Evolutionary conservation across 1,140 invertebrate species (phyloP).

Genomic region (Diuraphis noxia): DNA sequence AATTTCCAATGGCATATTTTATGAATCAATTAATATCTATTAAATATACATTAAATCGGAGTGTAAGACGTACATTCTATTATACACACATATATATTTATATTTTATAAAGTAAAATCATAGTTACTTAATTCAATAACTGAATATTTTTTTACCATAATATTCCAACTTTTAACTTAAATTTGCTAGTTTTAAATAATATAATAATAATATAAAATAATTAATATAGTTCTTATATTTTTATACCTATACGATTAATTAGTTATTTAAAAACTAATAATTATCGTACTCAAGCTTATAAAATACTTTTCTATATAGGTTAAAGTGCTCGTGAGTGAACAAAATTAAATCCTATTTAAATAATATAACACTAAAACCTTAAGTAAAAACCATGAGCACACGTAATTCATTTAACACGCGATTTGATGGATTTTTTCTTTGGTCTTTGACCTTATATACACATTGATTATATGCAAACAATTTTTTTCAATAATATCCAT

Average conservation of each 20-base stretch:
- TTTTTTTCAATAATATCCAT: slow-evolving; percentile 20
- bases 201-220: background rate
- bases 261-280: background rate
- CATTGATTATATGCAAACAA: slow-evolving; percentile 32
- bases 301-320: slow-evolving; percentile 12
- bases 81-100: background rate
- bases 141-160: background rate
- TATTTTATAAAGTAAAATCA: background rate
- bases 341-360: slow-evolving; percentile 38
- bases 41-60: background rate
- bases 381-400: background rate
- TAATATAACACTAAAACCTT: slow-evolving; percentile 31
- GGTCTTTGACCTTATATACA: slow-evolving; percentile 11
- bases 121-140: background rate
- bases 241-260: background rate
- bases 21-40: background rate
- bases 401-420: slow-evolving; percentile 35
- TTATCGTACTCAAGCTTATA: background rate
- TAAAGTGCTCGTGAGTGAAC: slow-evolving; percentile 22
- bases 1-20: background rate
- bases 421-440: slow-evolving; percentile 34
- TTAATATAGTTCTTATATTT: background rate
- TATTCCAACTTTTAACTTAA: background rate
- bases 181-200: background rate
- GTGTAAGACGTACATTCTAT: background rate